Percentiles rank a stretch among this genome's conserved stretches.
These are phyloP conservation scores for Stenichneumon culpator DNA, from an alignment of 2,888 invertebrate genomes.

Conservation along the genomic window DNA sequence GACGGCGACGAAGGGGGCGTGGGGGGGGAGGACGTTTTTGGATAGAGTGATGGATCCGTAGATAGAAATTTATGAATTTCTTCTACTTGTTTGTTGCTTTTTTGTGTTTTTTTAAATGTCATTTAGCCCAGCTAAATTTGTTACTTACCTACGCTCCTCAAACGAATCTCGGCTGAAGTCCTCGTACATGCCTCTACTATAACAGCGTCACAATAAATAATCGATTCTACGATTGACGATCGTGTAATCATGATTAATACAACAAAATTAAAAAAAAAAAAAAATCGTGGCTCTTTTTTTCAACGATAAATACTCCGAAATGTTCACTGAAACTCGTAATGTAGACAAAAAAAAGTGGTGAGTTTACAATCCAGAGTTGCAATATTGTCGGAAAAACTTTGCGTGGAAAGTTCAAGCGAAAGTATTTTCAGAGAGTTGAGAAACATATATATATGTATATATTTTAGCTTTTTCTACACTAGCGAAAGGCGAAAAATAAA, in stretches of 20 bases:
- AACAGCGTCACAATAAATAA: conserved; percentile 83
- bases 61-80: conserved; percentile 41
- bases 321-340: conserved; percentile 33
- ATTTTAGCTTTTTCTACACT: conserved; percentile 18
- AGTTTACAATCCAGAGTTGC: background rate
- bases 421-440: background rate
- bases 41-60: conserved; percentile 25
- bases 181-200: conserved; percentile 91
- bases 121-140: conserved; percentile 53
- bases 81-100: conserved; percentile 27
- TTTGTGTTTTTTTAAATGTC: conserved; percentile 33
- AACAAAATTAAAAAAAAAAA: background rate
- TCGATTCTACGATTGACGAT: conserved; percentile 74
- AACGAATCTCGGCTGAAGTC: conserved; percentile 95
- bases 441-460: background rate
- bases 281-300: conserved; percentile 18
- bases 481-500: conserved; percentile 18
- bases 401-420: conserved; percentile 2
- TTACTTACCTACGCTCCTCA: conserved; percentile 92
- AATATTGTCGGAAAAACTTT: background rate
- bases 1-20: conserved; percentile 56
- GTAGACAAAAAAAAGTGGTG: background rate
- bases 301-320: conserved; percentile 28
- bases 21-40: conserved; percentile 49
- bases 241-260: conserved; percentile 34